Evolutionary conservation across 2,888 invertebrate species (phyloP).

Genomic region (Cylloceria caligata): DNA sequence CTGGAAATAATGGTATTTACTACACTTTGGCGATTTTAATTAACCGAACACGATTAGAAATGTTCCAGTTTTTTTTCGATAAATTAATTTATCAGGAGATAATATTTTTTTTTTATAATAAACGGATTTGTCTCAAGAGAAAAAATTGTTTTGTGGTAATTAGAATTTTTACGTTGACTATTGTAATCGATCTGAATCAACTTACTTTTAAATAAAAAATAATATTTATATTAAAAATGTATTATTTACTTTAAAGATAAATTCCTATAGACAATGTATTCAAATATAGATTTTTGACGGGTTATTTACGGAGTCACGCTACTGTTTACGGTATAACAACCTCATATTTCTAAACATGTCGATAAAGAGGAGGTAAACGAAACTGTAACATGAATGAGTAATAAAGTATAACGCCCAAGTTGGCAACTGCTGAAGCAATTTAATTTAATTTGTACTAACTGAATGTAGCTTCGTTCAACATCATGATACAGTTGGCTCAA

Average conservation of each 20-base stretch:
- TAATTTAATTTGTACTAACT: no score
- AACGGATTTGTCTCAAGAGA: not conserved
- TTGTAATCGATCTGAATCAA: not conserved
- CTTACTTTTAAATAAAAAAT: not conserved
- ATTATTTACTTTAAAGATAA: not conserved
- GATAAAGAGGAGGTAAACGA: not conserved
- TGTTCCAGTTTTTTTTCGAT: not conserved
- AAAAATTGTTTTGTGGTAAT: not conserved
- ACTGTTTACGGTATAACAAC: not conserved
- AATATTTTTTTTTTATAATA: not conserved
- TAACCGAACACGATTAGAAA: no score
- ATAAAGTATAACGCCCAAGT: not conserved
- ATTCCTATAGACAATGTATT: not conserved
- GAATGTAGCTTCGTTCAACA: no score
- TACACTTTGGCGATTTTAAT: no score
- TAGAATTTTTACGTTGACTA: not conserved
- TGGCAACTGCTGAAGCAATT: not conserved
- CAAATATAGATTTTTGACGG: not conserved
- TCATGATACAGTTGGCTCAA: no score
- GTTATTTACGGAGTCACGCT: not conserved
- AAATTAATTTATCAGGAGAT: not conserved
- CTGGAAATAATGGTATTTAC: no score
- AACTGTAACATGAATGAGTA: constrained; percentile 2
- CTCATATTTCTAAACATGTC: not conserved
- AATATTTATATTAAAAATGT: not conserved